Conservation (phyloP, 2,888 invertebrate genomes). For the Lochmaea capreae region DNA sequence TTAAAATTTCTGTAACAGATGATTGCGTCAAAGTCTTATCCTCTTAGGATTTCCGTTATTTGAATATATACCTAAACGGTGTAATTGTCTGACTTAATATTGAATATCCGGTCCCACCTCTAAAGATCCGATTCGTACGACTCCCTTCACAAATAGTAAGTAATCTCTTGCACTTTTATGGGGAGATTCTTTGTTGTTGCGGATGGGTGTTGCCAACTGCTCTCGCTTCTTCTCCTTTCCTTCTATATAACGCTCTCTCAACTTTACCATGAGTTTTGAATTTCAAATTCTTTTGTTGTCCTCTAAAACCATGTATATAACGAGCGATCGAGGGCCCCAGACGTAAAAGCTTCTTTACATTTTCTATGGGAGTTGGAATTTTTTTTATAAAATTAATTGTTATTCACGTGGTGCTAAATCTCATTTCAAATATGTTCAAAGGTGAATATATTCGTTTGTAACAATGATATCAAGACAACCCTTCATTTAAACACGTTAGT, state of each 20-base stretch:
- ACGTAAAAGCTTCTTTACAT: neutral
- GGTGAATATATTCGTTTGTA: neutral
- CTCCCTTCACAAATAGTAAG: slow-evolving; percentile 22
- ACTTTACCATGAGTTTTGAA: slow-evolving; percentile 21
- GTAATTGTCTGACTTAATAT: neutral
- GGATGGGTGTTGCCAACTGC: slow-evolving; percentile 28
- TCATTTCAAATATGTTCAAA: neutral
- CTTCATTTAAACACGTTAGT: neutral
- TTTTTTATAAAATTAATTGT: neutral
- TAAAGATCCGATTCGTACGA: slow-evolving; percentile 21
- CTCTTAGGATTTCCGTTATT: neutral
- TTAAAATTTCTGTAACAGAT: neutral
- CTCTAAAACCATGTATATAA: slow-evolving; percentile 13
- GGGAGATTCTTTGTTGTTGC: slow-evolving; percentile 33
- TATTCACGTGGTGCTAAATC: neutral
- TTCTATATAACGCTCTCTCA: neutral
- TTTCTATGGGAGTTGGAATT: neutral
- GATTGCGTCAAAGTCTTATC: neutral
- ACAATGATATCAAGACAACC: neutral
- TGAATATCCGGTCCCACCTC: slow-evolving; percentile 24
- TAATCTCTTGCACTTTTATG: slow-evolving; percentile 30
- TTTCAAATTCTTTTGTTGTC: slow-evolving; percentile 31
- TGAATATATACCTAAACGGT: neutral
- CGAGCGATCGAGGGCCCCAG: neutral
- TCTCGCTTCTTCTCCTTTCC: slow-evolving; percentile 18